These are phyloP conservation scores for Hystrix cristata DNA, from an alignment of 2,113 vertebrate genomes.

Conservation along the genomic window DNA sequence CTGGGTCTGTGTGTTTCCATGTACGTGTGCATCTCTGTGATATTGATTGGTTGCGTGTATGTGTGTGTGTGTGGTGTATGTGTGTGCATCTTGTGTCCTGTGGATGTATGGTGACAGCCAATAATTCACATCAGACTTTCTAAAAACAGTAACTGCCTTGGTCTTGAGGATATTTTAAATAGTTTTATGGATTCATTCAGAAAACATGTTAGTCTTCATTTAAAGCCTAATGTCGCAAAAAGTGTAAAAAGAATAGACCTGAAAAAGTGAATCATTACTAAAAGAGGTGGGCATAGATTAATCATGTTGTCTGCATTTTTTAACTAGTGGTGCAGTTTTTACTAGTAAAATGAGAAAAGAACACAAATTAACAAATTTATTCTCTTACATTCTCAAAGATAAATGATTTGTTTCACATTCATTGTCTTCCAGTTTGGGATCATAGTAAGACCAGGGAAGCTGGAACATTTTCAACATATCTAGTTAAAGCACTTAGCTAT, in stretches of 20 bases:
- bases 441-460: neutral
- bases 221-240: neutral
- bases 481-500: neutral
- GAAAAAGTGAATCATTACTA: neutral
- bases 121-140: neutral
- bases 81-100: neutral
- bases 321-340: neutral
- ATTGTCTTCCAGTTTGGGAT: neutral
- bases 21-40: neutral
- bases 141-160: neutral
- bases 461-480: neutral
- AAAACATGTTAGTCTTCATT: neutral
- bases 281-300: neutral
- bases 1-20: neutral
- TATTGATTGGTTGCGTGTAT: neutral
- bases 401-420: neutral
- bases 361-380: neutral
- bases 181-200: neutral
- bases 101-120: neutral
- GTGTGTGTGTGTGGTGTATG: neutral
- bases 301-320: neutral
- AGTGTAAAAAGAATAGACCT: neutral
- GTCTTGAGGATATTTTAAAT: neutral
- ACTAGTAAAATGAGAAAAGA: neutral
- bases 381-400: neutral